These are phyloP conservation scores for Zosterops hypoxanthus DNA, from an alignment of 2,113 vertebrate species.

Conservation along the genomic window DNA sequence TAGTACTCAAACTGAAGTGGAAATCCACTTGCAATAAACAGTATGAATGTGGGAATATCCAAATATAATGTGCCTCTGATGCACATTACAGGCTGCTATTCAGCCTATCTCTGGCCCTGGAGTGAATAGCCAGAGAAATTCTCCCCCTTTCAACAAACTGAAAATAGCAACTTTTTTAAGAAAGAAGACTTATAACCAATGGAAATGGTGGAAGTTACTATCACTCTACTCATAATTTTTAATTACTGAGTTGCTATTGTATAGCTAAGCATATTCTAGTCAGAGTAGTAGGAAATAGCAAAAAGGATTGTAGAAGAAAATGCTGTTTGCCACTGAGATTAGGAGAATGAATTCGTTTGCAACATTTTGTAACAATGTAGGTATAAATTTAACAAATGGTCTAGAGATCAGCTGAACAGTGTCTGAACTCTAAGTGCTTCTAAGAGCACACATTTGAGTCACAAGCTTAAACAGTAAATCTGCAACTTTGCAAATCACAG, in stretches of 20 bases:
- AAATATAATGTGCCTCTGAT: not conserved
- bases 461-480: not conserved
- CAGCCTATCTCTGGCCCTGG: not conserved
- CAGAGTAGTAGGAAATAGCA: not conserved
- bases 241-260: not conserved
- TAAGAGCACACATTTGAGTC: not conserved
- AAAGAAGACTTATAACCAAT: not conserved
- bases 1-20: not conserved
- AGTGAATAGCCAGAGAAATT: not conserved
- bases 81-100: not conserved
- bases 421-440: not conserved
- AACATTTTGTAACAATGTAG: not conserved
- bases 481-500: not conserved
- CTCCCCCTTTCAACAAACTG: not conserved
- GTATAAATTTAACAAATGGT: not conserved
- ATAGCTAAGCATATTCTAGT: not conserved
- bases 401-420: not conserved
- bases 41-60: not conserved
- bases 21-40: not conserved
- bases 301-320: not conserved
- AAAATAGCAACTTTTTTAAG: not conserved
- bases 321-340: not conserved
- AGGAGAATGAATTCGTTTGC: not conserved
- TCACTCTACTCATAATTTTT: not conserved
- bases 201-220: not conserved